phyloP scores from a whole-genome alignment of 2,113 vertebrate genomes.

The Formicarius rufipectus region DNA sequence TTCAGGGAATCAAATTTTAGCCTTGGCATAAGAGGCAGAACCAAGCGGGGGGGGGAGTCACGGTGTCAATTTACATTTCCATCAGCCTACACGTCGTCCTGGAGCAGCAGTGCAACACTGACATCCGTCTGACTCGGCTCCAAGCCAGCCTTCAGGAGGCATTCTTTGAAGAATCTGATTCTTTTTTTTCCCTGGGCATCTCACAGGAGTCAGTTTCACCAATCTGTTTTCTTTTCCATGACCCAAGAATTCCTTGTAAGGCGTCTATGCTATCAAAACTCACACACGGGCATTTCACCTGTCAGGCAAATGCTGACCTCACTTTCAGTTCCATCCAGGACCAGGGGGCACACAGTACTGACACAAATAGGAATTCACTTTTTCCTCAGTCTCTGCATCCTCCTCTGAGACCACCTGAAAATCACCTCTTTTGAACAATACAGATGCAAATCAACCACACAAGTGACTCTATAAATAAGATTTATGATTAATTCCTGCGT shows the following conservation, averaged over 20 bases:
- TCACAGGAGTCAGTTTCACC: background rate
- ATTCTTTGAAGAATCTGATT: background rate
- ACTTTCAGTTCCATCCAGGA: background rate
- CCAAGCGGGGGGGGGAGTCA: background rate
- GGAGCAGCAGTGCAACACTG: background rate
- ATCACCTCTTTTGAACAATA: background rate
- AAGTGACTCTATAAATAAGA: background rate
- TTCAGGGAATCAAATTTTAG: background rate
- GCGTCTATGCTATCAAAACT: background rate
- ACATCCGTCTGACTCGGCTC: background rate
- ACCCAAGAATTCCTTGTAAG: background rate
- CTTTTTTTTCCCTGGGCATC: background rate
- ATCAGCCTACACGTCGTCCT: background rate
- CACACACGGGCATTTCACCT: background rate
- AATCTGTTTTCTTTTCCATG: background rate
- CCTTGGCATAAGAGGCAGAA: background rate
- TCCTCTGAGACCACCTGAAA: background rate
- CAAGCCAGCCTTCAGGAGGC: background rate
- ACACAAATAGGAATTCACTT: background rate
- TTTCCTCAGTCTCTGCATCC: background rate
- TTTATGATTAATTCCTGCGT: background rate
- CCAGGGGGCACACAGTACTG: fast-evolving
- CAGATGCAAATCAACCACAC: background rate
- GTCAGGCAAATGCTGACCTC: background rate
- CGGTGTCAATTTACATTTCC: background rate